These are phyloP conservation scores for Cantharis rustica DNA, from an alignment of 2,888 invertebrate genomes.

Conservation along the genomic window DNA sequence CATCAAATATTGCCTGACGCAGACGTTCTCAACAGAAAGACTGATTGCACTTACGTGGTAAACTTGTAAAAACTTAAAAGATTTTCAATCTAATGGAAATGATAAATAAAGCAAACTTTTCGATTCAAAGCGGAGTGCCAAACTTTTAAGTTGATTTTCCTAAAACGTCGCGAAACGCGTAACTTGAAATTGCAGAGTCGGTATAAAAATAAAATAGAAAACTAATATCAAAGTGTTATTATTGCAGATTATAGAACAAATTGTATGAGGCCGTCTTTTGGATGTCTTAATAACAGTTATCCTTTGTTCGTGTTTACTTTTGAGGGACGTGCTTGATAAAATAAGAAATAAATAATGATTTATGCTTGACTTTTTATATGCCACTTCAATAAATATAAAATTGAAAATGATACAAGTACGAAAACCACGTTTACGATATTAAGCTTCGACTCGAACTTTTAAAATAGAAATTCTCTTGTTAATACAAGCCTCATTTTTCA, in stretches of 20 bases:
- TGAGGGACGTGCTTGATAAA: not conserved
- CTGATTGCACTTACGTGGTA: not conserved
- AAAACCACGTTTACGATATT: not conserved
- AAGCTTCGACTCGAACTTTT: not conserved
- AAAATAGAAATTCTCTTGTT: not conserved
- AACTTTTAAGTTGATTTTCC: not conserved
- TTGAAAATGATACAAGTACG: not conserved
- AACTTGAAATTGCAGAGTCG: not conserved
- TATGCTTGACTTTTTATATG: not conserved
- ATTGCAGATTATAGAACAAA: not conserved
- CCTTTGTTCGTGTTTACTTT: not conserved
- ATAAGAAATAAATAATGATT: not conserved
- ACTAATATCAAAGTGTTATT: not conserved
- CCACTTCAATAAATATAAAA: not conserved
- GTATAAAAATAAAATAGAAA: not conserved
- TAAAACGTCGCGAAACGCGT: not conserved
- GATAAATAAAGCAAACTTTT: not conserved
- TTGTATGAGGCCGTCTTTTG: not conserved
- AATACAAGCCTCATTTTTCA: not conserved
- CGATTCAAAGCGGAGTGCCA: not conserved
- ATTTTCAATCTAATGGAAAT: not conserved
- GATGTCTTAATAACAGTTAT: not conserved
- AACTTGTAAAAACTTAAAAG: not conserved
- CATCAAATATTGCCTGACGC: not conserved
- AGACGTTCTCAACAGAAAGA: not conserved